Conservation (phyloP, 2,113 vertebrate genomes). For the Laticauda laticaudata region DNA sequence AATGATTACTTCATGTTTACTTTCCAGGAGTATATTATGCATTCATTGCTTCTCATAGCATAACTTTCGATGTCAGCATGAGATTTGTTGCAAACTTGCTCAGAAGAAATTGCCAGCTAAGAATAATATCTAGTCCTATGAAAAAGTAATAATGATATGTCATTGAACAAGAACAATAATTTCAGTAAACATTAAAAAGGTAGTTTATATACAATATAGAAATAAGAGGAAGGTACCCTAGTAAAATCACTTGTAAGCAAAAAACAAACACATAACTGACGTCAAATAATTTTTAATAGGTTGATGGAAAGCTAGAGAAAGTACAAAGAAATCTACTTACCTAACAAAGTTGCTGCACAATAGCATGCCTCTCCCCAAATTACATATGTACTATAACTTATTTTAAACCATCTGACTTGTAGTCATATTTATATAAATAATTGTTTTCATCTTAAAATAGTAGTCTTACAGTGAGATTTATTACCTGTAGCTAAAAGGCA, state of each 20-base stretch:
- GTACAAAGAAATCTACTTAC: neutral
- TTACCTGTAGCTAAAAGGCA: conserved; percentile 2
- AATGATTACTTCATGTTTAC: neutral
- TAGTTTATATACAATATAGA: neutral
- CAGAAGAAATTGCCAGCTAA: neutral
- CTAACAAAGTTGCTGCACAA: neutral
- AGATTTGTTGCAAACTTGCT: neutral
- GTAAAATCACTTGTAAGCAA: neutral
- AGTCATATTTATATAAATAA: neutral
- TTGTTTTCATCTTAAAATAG: neutral
- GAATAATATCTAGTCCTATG: neutral
- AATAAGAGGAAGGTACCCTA: neutral
- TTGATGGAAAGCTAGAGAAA: neutral
- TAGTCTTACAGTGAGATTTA: neutral
- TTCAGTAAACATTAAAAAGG: neutral
- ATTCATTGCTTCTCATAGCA: neutral
- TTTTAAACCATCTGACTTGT: neutral
- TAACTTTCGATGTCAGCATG: neutral
- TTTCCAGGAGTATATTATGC: neutral
- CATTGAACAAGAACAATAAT: neutral
- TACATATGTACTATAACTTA: neutral
- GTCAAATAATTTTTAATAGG: neutral
- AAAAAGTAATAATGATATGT: neutral
- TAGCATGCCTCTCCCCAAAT: neutral
- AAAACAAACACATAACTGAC: neutral